phyloP scores from a whole-genome alignment of 2,113 vertebrate genomes.

The Pica pica region DNA sequence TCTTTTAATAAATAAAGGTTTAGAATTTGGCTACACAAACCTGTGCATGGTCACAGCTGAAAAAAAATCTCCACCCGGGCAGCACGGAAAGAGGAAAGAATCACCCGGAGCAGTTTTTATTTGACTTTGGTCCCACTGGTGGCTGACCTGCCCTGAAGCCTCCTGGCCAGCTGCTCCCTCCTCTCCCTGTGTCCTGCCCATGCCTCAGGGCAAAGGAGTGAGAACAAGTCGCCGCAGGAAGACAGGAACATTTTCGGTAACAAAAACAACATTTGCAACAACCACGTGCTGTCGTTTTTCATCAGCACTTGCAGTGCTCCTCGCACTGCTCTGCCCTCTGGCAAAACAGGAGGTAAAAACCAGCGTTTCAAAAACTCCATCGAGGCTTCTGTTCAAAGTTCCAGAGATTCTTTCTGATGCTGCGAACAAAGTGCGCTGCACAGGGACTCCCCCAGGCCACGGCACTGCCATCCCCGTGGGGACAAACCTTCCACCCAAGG shows the following conservation, averaged over 20 bases:
- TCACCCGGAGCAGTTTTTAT: not conserved
- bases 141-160: not conserved
- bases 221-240: not conserved
- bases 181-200: not conserved
- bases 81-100: not conserved
- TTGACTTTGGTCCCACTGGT: rapidly evolving
- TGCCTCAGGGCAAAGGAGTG: not conserved
- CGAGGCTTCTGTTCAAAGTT: not conserved
- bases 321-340: not conserved
- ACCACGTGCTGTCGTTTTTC: not conserved
- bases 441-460: not conserved
- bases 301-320: not conserved
- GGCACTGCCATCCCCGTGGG: not conserved
- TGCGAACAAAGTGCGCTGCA: not conserved
- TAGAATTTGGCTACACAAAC: not conserved
- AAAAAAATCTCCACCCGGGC: not conserved
- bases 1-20: not conserved
- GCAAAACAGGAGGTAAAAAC: not conserved
- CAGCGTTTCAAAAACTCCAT: not conserved
- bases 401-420: not conserved
- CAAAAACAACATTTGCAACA: not conserved
- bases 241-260: not conserved
- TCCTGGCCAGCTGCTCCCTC: not conserved
- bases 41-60: not conserved
- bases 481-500: not conserved